A percentile compares a stretch with the other conserved stretches of the same genome.
phyloP scores from a whole-genome alignment of 1,140 invertebrate genomes.

The Lineus longissimus region DNA sequence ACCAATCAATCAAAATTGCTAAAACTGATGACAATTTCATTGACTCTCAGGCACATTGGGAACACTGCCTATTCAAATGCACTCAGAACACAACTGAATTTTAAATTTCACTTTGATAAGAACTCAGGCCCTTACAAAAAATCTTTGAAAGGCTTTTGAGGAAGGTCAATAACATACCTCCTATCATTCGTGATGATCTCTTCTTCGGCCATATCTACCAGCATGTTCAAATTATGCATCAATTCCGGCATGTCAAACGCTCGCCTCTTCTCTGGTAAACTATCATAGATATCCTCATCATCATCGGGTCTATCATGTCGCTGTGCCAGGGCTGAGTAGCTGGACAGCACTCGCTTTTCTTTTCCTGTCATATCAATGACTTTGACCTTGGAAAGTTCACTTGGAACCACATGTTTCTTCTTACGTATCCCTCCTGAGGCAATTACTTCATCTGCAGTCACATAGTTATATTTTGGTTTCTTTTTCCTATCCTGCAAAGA shows the following conservation, averaged over 20 bases:
- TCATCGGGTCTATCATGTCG: slow-evolving; percentile 57
- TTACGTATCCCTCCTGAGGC: slow-evolving; percentile 63
- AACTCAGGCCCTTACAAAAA: background rate
- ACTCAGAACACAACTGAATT: too few species aligned
- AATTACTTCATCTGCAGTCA: slow-evolving; percentile 88
- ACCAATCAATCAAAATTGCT: too few species aligned
- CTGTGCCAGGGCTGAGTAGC: slow-evolving; percentile 82
- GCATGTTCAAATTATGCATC: slow-evolving; percentile 83
- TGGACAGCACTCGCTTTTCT: slow-evolving; percentile 84
- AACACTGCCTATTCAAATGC: too few species aligned
- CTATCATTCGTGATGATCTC: slow-evolving; percentile 88
- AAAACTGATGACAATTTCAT: too few species aligned
- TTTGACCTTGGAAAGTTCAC: slow-evolving; percentile 69
- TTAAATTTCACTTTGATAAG: too few species aligned
- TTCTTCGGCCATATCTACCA: slow-evolving; percentile 91
- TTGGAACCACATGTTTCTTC: slow-evolving; percentile 27
- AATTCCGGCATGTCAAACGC: slow-evolving; percentile 78
- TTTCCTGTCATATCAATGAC: slow-evolving; percentile 99
- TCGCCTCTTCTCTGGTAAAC: slow-evolving; percentile 23
- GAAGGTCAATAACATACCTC: slow-evolving; percentile 47
- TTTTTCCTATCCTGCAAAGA: slow-evolving; percentile 41
- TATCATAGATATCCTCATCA: slow-evolving; percentile 58
- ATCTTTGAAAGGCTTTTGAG: background rate
- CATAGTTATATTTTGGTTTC: slow-evolving; percentile 76
- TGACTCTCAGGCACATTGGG: too few species aligned